Conservation (phyloP, 2,113 vertebrate species). For the Antennarius striatus region DNA sequence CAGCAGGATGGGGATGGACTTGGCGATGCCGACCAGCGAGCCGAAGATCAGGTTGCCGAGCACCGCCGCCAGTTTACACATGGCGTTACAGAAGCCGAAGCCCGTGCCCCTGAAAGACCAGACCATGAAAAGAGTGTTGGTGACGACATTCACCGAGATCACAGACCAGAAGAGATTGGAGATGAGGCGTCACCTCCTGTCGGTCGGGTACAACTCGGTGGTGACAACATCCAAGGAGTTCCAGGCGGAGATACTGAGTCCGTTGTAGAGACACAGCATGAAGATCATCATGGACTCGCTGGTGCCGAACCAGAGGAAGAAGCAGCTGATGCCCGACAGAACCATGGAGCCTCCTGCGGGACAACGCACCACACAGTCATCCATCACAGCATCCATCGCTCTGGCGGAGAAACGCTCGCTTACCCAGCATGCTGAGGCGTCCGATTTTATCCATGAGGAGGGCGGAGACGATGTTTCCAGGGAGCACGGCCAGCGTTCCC, state of each 20-base stretch:
- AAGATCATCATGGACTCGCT: conserved; percentile 99
- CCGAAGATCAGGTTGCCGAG: conserved; percentile 95
- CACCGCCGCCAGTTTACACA: conserved; percentile 92
- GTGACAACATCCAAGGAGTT: conserved; percentile 98
- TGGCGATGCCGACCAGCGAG: conserved; percentile 91
- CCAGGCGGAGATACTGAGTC: conserved; percentile 97
- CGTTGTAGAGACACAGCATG: conserved; percentile 97
- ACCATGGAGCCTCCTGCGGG: conserved; percentile 95
- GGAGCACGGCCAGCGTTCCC: conserved; percentile 94
- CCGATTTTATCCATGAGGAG: conserved; percentile 99
- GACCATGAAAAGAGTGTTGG: too few species aligned
- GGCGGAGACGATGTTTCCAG: conserved; percentile 97
- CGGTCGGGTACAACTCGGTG: conserved; percentile 93
- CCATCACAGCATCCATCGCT: neutral
- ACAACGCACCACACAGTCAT: neutral
- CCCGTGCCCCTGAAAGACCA: conserved; percentile 85
- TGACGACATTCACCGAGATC: neutral
- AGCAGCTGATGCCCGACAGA: conserved; percentile 97
- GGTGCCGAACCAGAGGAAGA: conserved; percentile 98
- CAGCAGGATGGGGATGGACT: conserved; percentile 92
- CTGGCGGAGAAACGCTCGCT: neutral
- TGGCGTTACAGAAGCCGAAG: conserved; percentile 94
- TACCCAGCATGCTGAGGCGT: conserved; percentile 95
- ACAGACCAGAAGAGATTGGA: too few species aligned
- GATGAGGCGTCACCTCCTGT: conserved; percentile 84